Evolutionary conservation across 2,797 vertebrate species (phyloP), one percentile per base, ranked within the genome.

Genomic region (Podarcis lilfordi): DNA sequence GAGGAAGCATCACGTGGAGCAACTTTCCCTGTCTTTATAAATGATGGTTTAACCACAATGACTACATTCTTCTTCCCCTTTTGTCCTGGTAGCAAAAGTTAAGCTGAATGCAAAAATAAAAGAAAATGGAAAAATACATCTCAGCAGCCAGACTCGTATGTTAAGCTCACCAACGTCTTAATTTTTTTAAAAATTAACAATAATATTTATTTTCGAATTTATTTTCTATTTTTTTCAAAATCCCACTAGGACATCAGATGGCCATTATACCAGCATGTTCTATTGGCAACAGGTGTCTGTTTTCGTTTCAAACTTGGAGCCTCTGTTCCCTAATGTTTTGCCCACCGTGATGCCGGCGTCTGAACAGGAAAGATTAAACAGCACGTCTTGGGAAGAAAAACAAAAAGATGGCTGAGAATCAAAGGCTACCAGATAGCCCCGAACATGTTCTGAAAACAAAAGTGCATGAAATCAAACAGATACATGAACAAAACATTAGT

Each of bases 11-110:
- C 82, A 91, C 93, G 83, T 88, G 88, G 78, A 92, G 66, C 72
- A 86, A 90, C 83, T 89, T 92, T 95, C 69, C 93, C 88, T 95
- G 35, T 88, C 27, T 88, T 91, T 93, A 92, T 90, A 84, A 94
- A 95, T 93, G 92, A 92, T 37, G 35, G 86, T 87, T 95, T 82
- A 94, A 93, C 90, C 93, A 94, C 93, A 96, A 92, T 72, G 91
- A 92, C 17, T 59, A 86, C 89, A 93, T 93, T 94, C 89, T 94
- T 94, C 92, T 89, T 92, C 90, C 86, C 35, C 85, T 84, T 94
- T 89, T 95, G 91, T 92, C 91, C 92, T 87, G 89, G 85, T 85
- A 94, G 91, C 91, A 89, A 92, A 95, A 91, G 91, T 93, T 93
- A 91, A 89, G 91, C 0, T 59, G 87, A 88, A 83, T 91, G 81